Conservation (phyloP, 2,888 invertebrate species). For the Halocaridina rubra region DNA sequence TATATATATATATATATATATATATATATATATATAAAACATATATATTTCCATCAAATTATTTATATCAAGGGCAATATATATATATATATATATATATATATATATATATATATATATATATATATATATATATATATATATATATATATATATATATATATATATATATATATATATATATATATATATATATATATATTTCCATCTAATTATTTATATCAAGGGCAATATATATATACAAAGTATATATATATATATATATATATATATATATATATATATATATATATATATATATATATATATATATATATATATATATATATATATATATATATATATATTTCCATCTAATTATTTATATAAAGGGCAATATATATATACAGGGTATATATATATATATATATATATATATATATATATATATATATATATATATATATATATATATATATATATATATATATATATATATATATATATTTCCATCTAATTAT, state of each 20-base stretch:
- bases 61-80: background rate
- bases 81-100: background rate
- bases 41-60: background rate
- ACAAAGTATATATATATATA: background rate
- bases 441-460: background rate
- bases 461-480: background rate
- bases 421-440: background rate
- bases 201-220: background rate
- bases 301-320: background rate
- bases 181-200: background rate
- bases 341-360: no score
- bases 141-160: slow-evolving; percentile 14
- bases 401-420: background rate
- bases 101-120: slow-evolving; percentile 6
- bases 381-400: no score
- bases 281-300: background rate
- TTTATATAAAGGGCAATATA: no score
- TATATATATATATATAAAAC: background rate
- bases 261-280: slow-evolving; percentile 14
- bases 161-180: background rate
- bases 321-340: background rate
- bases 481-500: background rate
- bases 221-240: background rate
- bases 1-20: slow-evolving; percentile 4
- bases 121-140: slow-evolving; percentile 14